A percentile compares a stretch with the other conserved stretches of the same genome.
Evolutionary conservation across 2,113 vertebrate genomes (phyloP).

Genomic region (Dipodomys spectabilis): DNA sequence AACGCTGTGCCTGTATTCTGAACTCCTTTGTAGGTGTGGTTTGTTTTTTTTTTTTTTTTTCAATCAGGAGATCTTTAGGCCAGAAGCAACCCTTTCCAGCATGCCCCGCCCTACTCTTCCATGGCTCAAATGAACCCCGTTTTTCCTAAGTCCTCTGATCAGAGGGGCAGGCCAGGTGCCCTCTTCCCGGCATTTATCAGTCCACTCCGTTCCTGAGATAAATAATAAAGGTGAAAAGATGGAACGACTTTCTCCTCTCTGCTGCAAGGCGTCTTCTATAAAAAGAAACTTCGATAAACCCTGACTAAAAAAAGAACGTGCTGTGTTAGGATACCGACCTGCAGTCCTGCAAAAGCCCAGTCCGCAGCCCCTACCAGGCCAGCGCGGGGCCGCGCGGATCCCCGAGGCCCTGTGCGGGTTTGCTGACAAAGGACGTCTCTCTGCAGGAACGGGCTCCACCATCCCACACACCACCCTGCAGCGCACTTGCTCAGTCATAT

Average conservation of each 20-base stretch:
- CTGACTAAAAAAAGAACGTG: constrained; percentile 75
- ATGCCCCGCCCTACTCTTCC: not conserved
- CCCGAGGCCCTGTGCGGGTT: constrained; percentile 28
- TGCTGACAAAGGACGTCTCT: constrained; percentile 63
- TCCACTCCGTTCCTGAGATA: not conserved
- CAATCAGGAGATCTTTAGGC: constrained; percentile 32
- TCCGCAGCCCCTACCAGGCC: constrained; percentile 23
- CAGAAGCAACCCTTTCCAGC: not conserved
- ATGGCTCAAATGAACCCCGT: not conserved
- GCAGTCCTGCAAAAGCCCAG: constrained; percentile 73
- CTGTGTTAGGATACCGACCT: constrained; percentile 74
- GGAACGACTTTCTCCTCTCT: constrained; percentile 28
- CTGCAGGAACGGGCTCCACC: constrained; percentile 64
- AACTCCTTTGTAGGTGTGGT: not conserved
- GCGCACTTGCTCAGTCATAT: constrained; percentile 76
- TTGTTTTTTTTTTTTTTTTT: not conserved
- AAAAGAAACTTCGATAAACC: constrained; percentile 79
- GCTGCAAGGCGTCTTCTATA: constrained; percentile 55
- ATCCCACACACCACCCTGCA: constrained; percentile 70
- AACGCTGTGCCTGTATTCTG: not conserved
- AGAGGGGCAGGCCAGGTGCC: not conserved
- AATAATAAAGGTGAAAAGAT: not conserved
- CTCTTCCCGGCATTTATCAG: not conserved
- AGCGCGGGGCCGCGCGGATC: not conserved
- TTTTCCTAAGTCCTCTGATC: constrained; percentile 22